Base-by-base conservation (phyloP, 2,888 invertebrate species). In the Chrysolina haemoptera region DNA sequence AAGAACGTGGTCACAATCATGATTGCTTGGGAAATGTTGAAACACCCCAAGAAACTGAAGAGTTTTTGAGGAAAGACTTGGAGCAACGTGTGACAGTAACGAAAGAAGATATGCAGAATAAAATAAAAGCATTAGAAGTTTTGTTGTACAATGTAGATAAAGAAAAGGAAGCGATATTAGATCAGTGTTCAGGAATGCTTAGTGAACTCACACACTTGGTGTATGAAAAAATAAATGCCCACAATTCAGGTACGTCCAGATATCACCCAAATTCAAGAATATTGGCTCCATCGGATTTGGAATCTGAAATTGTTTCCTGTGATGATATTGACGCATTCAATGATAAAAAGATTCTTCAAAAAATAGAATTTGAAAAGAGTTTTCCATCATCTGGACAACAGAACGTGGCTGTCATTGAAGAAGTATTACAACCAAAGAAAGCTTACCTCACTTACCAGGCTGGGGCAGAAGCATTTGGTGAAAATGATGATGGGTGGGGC, bases 401-500 rank as follows among this genome's bases (percentile, higher is more conserved):
- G 35, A 78, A 66, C 16, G 53, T 40, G n/a, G 78, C 79, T 5
- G 75, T 80, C 14, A 70, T 76, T 18, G 82, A 81, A 67, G 73
- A 78, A 67, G 12, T 78, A 18, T 79, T 81, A 35, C 73, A 80
- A 62, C 78, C 84, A 9, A 84, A 84, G 75, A 77, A 81, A 18
- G 85, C 87, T 1, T 87, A 87, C 75, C 74, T 87, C 40, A 87
- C 86, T 75, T 85, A 84, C 73, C 80, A 82, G 59, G 80, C 81
- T n/a, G 84, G 74, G 40, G 80, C 16, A 11, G 80, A 78, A 75
- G 81, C 82, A 12, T 83, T 84, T 65, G 84, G 82, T 40, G 87
- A 88, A 50, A 88, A 90, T 70, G 91, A 90, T 68, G 92, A 92
- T 73, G 90, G 90, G 64, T 92, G 92, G 92, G 91, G 90, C n/a